Evolutionary conservation across 2,797 vertebrate genomes (phyloP), one percentile per base, ranked within the genome.

Genomic region (Pangasius krempfi): DNA sequence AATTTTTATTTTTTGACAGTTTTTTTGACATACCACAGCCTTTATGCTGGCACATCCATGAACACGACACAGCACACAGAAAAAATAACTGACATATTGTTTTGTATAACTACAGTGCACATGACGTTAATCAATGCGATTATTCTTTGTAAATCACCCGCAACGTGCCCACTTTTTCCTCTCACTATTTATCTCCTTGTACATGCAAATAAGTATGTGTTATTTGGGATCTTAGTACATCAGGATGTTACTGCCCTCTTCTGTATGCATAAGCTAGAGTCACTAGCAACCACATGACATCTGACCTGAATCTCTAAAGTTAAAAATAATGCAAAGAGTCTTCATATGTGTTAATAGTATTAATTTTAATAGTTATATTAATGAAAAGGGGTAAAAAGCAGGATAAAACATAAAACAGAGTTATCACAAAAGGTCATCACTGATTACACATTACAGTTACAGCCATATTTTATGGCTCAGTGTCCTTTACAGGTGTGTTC

Each of bases 401-500:
- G 18, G n/a, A 33, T 22, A 56, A 54, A 80, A 37, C 30, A 80
- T 58, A 58, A 58, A 52, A 37, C 12, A 14, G 6, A 9, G 37
- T 3, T 50, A 3, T 58, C 10, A 22, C 60, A 44, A 70, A 89
- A 62, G 40, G 40, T 73, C 9, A 75, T 44, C 22, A 25, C 16
- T 56, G 60, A 81, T 64, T 66, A 64, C n/a, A 50, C 27, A 84
- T 84, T 75, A 75, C 72, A 25, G 14, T 78, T 70, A 27, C 13
- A 66, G 50, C 25, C 13, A 25, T 13, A 4, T 62, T 89, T 87
- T 84, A 89, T 78, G 82, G 58, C 85, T 20, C 5, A n/a, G 75
- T 85, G 73, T 66, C 85, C 30, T 90, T 87, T 89, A 44, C 58
- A 78, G 52, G 27, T 40, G 60, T 9, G 60, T 79, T 88, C 13